These are phyloP conservation scores for Synanthedon andrenaeformis DNA, from an alignment of 2,888 invertebrate genomes.

Conservation along the genomic window DNA sequence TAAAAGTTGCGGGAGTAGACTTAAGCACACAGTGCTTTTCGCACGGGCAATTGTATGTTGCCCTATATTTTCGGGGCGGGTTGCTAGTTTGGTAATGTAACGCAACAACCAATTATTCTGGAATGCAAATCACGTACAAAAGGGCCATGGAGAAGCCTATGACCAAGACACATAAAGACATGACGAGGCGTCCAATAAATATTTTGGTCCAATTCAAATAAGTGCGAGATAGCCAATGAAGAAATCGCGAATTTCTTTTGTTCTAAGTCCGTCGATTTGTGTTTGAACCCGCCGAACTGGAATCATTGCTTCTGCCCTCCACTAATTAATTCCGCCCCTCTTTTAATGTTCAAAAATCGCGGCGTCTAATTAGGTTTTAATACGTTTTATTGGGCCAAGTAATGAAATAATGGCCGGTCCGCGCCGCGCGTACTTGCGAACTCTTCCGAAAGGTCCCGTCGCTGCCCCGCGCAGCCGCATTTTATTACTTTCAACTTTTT, in stretches of 20 bases:
- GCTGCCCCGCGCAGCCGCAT: slow-evolving; percentile 21
- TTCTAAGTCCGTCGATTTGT: slow-evolving; percentile 29
- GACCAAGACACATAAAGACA: no score
- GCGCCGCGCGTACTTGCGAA: slow-evolving; percentile 23
- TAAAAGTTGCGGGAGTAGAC: no score
- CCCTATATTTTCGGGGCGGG: no score
- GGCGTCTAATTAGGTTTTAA: slow-evolving; percentile 69
- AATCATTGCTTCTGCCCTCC: slow-evolving; percentile 60
- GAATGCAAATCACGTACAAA: no score
- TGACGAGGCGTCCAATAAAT: no score
- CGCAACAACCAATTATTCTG: no score
- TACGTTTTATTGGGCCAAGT: slow-evolving; percentile 65
- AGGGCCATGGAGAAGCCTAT: no score
- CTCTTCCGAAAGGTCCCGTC: slow-evolving; percentile 11
- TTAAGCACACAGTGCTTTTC: no score
- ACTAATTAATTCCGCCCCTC: slow-evolving; percentile 66
- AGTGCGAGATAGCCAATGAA: not conserved
- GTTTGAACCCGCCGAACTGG: slow-evolving; percentile 56
- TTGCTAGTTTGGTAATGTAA: no score
- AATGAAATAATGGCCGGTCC: slow-evolving; percentile 47
- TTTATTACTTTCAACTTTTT: slow-evolving; percentile 17
- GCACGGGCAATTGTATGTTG: no score
- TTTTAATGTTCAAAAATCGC: slow-evolving; percentile 69
- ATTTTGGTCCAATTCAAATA: no score
- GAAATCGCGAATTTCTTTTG: not conserved